These are phyloP conservation scores for Chrysopa pallens DNA, from an alignment of 1,140 invertebrate species.

Conservation along the genomic window DNA sequence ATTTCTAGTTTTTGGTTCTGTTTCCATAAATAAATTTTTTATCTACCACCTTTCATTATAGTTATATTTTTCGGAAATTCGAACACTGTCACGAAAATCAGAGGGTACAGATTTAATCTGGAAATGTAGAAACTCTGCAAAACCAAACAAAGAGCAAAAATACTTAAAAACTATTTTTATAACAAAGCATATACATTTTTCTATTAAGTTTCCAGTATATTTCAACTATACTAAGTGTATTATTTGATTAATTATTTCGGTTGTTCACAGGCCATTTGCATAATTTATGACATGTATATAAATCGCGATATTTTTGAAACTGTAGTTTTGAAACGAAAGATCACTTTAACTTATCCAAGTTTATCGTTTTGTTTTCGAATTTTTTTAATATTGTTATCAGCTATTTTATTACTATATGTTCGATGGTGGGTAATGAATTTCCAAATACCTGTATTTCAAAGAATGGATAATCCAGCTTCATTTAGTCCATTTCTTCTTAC, in stretches of 20 bases:
- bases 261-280: slow-evolving; percentile 7
- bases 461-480: slow-evolving; percentile 77
- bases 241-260: slow-evolving; percentile 4
- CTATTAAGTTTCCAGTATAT: too few relatives aligned
- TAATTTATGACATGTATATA: slow-evolving; percentile 50
- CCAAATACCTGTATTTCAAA: slow-evolving; percentile 58
- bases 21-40: too few relatives aligned
- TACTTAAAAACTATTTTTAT: too few relatives aligned
- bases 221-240: slow-evolving; percentile 3
- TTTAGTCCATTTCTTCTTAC: slow-evolving; percentile 41
- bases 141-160: too few relatives aligned
- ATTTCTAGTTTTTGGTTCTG: too few relatives aligned
- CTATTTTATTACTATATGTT: slow-evolving; percentile 21
- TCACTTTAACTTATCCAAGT: slow-evolving; percentile 8
- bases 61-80: too few relatives aligned
- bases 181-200: too few relatives aligned
- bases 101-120: too few relatives aligned
- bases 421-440: slow-evolving; percentile 65
- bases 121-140: too few relatives aligned
- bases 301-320: slow-evolving; percentile 41
- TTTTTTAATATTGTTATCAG: too few relatives aligned
- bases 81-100: too few relatives aligned
- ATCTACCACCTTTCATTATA: too few relatives aligned
- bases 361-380: slow-evolving; percentile 3
- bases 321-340: not conserved